phyloP scores from a whole-genome alignment of 2,113 vertebrate species.

The Pachyramphus minor region DNA sequence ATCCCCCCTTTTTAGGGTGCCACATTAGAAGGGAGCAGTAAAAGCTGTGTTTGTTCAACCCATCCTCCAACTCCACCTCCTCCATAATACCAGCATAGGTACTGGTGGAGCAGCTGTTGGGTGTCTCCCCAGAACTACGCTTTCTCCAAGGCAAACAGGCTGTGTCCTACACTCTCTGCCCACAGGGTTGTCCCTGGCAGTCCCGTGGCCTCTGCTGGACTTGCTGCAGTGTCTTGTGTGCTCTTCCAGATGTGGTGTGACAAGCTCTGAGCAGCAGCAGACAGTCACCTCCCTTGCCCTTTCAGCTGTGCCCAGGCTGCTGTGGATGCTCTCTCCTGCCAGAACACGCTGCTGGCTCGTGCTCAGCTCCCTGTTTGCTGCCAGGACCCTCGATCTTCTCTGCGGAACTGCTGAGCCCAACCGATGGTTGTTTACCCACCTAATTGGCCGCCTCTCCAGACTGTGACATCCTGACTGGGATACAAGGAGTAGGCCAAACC shows the following conservation, averaged over 20 bases:
- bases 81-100: accelerated
- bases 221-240: neutral
- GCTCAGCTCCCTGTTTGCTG: neutral
- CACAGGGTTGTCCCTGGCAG: no score
- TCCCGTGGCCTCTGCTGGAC: accelerated
- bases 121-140: neutral
- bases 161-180: neutral
- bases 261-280: neutral
- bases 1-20: neutral
- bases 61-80: neutral
- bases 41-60: neutral
- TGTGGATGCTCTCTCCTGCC: neutral
- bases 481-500: neutral
- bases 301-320: neutral
- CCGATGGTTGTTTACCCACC: neutral
- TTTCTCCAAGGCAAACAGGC: neutral
- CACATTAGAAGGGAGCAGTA: neutral
- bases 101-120: neutral
- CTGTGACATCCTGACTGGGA: neutral
- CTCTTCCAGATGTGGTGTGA: neutral
- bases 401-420: neutral
- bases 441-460: neutral
- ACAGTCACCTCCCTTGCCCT: neutral
- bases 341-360: neutral
- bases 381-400: neutral